A percentile compares a stretch with the other conserved stretches of the same genome.
Evolutionary conservation across 2,113 vertebrate species (phyloP).

Genomic region (Oryzias celebensis): DNA sequence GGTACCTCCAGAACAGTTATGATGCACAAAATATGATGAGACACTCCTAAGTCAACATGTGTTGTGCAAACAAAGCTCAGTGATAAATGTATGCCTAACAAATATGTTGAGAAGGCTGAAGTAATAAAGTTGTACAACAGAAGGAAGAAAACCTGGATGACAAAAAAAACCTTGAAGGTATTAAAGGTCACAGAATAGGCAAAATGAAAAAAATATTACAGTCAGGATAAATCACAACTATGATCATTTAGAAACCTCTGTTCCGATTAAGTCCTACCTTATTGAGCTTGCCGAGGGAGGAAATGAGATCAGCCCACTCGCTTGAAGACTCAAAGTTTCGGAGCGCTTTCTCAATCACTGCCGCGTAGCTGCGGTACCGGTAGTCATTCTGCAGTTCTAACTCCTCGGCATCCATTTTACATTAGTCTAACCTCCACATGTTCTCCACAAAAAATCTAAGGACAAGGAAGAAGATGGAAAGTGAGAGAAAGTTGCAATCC

Average conservation of each 20-base stretch:
- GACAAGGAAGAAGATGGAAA: neutral
- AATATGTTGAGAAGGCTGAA: slow-evolving; percentile 1
- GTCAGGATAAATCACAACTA: too few species aligned
- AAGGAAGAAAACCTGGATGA: neutral
- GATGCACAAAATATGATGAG: slow-evolving; percentile 8
- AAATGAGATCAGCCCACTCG: slow-evolving; percentile 98
- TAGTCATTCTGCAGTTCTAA: slow-evolving; percentile 90
- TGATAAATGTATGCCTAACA: slow-evolving; percentile 14
- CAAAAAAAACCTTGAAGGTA: slow-evolving; percentile 32
- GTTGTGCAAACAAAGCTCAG: slow-evolving; percentile 1
- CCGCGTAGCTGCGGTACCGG: slow-evolving; percentile 90
- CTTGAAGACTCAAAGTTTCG: slow-evolving; percentile 97
- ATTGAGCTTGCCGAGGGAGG: slow-evolving; percentile 96
- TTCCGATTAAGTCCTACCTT: slow-evolving; percentile 79
- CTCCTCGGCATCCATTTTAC: slow-evolving; percentile 92
- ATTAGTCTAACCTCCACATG: slow-evolving; percentile 69
- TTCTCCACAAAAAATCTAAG: slow-evolving; percentile 55
- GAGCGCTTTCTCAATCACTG: slow-evolving; percentile 93
- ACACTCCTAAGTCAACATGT: slow-evolving; percentile 49
- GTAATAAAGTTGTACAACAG: neutral
- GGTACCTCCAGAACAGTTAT: neutral
- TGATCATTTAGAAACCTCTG: too few species aligned
- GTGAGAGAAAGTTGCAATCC: neutral
- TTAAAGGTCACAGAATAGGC: neutral
- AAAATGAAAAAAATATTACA: too few species aligned